These are phyloP conservation scores for Zapus hudsonius DNA, from an alignment of 2,113 vertebrate species.

Conservation along the genomic window DNA sequence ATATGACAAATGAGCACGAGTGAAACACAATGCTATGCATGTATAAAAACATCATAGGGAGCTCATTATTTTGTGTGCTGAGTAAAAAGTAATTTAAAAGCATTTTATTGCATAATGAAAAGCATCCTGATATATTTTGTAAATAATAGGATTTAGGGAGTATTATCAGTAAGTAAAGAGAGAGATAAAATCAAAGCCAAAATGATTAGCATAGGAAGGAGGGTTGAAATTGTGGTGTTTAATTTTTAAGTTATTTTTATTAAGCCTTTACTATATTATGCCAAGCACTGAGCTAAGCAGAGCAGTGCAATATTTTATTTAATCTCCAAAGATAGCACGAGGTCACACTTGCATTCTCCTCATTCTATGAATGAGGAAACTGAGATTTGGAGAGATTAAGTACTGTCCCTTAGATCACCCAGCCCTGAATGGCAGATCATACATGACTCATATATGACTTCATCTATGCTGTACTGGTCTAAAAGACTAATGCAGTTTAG, in stretches of 20 bases:
- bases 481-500: neutral
- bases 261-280: neutral
- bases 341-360: neutral
- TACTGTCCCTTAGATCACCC: neutral
- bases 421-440: neutral
- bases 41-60: neutral
- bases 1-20: neutral
- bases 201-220: neutral
- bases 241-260: constrained; percentile 23
- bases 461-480: neutral
- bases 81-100: neutral
- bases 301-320: neutral
- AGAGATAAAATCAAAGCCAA: constrained; percentile 29
- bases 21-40: neutral
- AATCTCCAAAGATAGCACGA: neutral
- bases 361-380: neutral
- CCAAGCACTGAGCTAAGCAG: neutral
- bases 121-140: neutral
- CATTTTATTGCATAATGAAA: neutral
- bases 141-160: neutral
- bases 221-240: neutral
- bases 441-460: neutral
- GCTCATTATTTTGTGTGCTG: neutral
- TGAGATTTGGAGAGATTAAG: neutral
- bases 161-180: constrained; percentile 17